A percentile compares a stretch with the other conserved stretches of the same genome.
Conservation (phyloP, 2,113 vertebrate species). For the Scopus umbretta region DNA sequence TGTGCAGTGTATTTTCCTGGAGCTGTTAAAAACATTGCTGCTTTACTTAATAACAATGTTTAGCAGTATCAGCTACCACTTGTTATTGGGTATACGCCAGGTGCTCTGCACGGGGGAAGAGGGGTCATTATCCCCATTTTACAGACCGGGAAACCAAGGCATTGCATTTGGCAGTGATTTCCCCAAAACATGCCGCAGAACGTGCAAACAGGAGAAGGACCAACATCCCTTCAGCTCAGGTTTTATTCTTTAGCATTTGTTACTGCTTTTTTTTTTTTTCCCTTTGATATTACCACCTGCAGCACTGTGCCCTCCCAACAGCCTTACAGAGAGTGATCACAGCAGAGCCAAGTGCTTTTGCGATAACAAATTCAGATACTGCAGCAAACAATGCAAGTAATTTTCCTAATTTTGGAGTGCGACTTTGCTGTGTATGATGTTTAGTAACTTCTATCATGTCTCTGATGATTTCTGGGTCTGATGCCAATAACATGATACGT, state of each 20-base stretch:
- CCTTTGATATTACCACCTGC: background rate
- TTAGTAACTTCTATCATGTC: background rate
- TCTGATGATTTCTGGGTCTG: background rate
- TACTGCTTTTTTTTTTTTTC: background rate
- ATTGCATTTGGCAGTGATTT: background rate
- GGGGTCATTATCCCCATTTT: background rate
- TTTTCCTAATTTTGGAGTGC: background rate
- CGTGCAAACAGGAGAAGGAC: background rate
- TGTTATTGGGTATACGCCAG: background rate
- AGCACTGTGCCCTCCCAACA: background rate
- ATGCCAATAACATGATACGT: background rate
- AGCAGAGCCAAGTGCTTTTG: background rate
- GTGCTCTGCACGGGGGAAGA: background rate
- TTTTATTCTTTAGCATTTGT: background rate
- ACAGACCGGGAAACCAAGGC: background rate
- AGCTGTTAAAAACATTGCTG: background rate
- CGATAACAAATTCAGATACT: background rate
- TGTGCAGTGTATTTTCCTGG: background rate
- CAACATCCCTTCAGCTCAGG: background rate
- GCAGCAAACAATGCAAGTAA: background rate
- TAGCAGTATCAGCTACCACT: background rate
- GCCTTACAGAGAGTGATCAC: background rate
- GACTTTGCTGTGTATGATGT: background rate
- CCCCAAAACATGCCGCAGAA: background rate
- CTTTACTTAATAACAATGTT: slow-evolving; percentile 3